Conservation (phyloP, 2,113 vertebrate species). For the Epinephelus cyanopodus region DNA sequence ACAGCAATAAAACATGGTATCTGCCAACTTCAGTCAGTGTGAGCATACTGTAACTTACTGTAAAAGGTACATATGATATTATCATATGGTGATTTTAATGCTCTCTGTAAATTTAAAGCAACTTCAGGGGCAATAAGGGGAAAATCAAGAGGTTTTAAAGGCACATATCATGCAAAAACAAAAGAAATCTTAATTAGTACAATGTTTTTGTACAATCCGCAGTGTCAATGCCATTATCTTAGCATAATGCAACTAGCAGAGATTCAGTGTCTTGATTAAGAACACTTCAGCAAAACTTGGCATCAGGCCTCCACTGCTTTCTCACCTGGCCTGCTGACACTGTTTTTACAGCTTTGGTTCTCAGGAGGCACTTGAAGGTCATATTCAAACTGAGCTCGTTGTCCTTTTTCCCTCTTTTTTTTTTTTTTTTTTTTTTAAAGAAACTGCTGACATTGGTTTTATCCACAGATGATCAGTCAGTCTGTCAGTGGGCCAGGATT, state of each 20-base stretch:
- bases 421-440: conserved; percentile 2
- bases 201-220: no score
- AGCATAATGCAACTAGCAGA: background rate
- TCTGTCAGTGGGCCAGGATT: conserved; percentile 73
- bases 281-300: conserved; percentile 9
- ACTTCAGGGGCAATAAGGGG: background rate
- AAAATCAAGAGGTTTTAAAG: background rate
- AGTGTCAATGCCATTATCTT: background rate
- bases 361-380: conserved; percentile 44
- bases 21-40: background rate
- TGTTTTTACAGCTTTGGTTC: conserved; percentile 29
- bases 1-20: background rate
- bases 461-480: conserved; percentile 72
- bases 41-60: background rate
- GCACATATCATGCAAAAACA: no score
- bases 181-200: no score
- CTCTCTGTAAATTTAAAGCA: background rate
- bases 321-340: conserved; percentile 22
- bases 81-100: background rate
- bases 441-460: conserved; percentile 66
- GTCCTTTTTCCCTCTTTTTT: conserved; percentile 1
- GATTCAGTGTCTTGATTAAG: conserved; percentile 3
- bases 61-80: background rate
- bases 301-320: background rate
- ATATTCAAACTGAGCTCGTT: conserved; percentile 12